These are phyloP conservation scores for Drosophila murphyi DNA, from an alignment of 1,140 invertebrate species.

Conservation along the genomic window DNA sequence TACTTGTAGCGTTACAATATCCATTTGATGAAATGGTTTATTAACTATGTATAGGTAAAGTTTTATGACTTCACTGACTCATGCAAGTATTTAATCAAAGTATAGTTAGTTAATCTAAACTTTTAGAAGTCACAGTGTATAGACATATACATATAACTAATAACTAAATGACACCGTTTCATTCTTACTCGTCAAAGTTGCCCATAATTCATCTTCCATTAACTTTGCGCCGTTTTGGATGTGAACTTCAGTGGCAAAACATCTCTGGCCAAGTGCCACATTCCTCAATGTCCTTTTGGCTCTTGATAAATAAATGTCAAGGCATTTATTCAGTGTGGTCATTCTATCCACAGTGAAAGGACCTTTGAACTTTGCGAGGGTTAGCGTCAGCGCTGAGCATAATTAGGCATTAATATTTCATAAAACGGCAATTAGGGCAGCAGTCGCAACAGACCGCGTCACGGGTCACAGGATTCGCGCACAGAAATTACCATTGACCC, in stretches of 20 bases:
- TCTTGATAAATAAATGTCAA: slow-evolving; percentile 17
- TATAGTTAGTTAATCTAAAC: too few species aligned
- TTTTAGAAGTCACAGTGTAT: too few species aligned
- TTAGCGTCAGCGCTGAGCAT: slow-evolving; percentile 49
- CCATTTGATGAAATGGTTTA: too few species aligned
- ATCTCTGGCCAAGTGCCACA: background rate
- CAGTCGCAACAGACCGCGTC: slow-evolving; percentile 2
- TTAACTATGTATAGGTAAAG: too few species aligned
- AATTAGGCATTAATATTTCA: slow-evolving; percentile 81
- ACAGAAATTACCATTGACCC: background rate
- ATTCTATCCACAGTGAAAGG: slow-evolving; percentile 1
- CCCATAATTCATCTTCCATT: background rate
- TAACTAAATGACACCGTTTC: too few species aligned
- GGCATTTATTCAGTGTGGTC: slow-evolving; percentile 24
- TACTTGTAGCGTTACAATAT: too few species aligned
- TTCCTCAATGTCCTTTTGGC: background rate
- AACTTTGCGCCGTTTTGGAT: background rate
- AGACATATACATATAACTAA: too few species aligned
- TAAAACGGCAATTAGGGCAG: slow-evolving; percentile 68
- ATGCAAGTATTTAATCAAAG: too few species aligned
- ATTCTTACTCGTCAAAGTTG: background rate
- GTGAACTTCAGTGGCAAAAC: background rate
- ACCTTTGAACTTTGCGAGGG: background rate
- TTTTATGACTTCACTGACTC: too few species aligned
- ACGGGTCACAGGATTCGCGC: slow-evolving; percentile 13